A percentile compares a stretch with the other conserved stretches of the same genome.
Evolutionary conservation across 2,113 vertebrate species (phyloP).

Genomic region (Mesitornis unicolor): DNA sequence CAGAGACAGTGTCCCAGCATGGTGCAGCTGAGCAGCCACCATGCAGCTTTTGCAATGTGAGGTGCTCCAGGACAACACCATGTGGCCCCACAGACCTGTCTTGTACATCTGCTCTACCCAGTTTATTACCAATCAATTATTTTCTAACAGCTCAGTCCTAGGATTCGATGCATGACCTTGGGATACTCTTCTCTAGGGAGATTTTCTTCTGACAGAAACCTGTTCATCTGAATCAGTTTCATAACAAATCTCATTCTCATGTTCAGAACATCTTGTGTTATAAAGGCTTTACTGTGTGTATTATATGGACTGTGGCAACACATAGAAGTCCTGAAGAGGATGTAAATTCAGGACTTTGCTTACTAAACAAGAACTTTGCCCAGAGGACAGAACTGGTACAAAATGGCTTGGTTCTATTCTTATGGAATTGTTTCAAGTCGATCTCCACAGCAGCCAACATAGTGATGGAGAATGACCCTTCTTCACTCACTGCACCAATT

Average conservation of each 20-base stretch:
- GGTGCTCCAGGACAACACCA: neutral
- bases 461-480: neutral
- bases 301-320: neutral
- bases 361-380: neutral
- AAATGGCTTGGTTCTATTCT: neutral
- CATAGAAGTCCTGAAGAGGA: neutral
- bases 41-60: neutral
- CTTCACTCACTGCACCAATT: neutral
- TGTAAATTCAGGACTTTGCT: neutral
- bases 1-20: neutral
- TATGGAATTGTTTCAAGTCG: neutral
- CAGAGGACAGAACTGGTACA: neutral
- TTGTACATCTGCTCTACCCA: neutral
- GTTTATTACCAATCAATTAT: neutral
- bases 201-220: neutral
- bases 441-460: neutral
- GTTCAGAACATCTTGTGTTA: neutral
- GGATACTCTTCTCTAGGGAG: neutral
- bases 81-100: rapidly evolving
- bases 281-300: neutral
- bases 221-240: neutral
- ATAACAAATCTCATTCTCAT: neutral
- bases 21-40: neutral
- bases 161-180: neutral
- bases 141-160: neutral